phyloP scores from a whole-genome alignment of 1,140 invertebrate species.

The Drosophila lacteicornis region DNA sequence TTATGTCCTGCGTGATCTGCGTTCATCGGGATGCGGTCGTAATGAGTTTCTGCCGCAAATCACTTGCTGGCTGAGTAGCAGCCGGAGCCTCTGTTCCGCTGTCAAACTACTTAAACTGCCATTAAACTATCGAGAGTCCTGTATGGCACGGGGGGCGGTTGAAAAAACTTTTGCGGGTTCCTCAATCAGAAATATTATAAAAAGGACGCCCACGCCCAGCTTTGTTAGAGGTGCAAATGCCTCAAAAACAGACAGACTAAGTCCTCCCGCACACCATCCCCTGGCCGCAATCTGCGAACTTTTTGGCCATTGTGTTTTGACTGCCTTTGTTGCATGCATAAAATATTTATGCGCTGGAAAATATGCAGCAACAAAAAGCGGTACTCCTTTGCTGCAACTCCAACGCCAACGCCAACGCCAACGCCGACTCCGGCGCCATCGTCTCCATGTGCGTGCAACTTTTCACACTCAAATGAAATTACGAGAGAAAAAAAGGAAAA shows the following conservation, averaged over 20 bases:
- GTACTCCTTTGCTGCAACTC: conserved; percentile 9
- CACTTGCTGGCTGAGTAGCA: conserved; percentile 20
- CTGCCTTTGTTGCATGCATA: conserved; percentile 80
- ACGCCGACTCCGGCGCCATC: conserved; percentile 1
- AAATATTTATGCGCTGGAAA: conserved; percentile 79
- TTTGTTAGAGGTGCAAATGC: conserved; percentile 79
- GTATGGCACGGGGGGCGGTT: neutral
- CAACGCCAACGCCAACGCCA: neutral
- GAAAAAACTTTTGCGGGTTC: conserved; percentile 27
- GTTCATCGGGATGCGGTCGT: conserved; percentile 31
- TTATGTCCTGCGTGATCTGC: conserved; percentile 68
- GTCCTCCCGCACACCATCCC: conserved; percentile 1
- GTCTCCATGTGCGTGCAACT: conserved; percentile 72
- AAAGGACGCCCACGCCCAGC: conserved; percentile 63
- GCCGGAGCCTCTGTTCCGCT: conserved; percentile 18
- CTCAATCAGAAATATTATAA: conserved; percentile 67
- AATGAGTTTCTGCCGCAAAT: conserved; percentile 33
- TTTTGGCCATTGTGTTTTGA: conserved; percentile 70
- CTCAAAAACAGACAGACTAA: conserved; percentile 47
- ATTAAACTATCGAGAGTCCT: conserved; percentile 77
- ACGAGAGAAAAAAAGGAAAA: conserved; percentile 44
- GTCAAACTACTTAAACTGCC: conserved; percentile 84
- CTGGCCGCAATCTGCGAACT: conserved; percentile 20
- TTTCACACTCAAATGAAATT: conserved; percentile 82
- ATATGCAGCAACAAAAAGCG: conserved; percentile 73